These are phyloP conservation scores for Yponomeuta cagnagella DNA, from an alignment of 2,888 invertebrate genomes.

Conservation along the genomic window DNA sequence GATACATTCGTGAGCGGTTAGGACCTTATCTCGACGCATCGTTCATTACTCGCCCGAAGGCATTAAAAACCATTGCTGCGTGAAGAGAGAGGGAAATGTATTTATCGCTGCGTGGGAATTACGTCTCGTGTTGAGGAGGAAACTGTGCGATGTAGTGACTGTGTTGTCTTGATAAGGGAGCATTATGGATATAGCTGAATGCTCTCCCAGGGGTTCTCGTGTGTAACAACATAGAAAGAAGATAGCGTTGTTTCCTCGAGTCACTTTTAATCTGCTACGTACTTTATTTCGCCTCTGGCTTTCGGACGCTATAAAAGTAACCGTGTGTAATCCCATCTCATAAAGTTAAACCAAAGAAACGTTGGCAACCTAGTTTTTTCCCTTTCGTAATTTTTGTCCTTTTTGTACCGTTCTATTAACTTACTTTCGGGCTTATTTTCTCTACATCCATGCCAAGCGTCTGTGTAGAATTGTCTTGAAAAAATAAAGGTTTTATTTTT, in stretches of 20 bases:
- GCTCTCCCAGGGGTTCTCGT: conserved; percentile 44
- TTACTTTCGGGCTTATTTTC: no score
- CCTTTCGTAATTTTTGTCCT: not conserved
- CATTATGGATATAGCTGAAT: conserved; percentile 52
- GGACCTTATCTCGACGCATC: conserved; percentile 14
- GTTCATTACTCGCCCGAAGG: conserved; percentile 22
- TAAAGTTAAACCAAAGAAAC: conserved; percentile 8
- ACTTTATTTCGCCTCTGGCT: conserved; percentile 38
- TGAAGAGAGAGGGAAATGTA: conserved; percentile 11
- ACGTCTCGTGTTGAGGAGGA: conserved; percentile 17
- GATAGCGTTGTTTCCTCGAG: conserved; percentile 36
- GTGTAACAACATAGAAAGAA: conserved; percentile 42
- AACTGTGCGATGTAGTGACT: conserved; percentile 31
- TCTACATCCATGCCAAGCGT: no score
- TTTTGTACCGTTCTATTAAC: no score
- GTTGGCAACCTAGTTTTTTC: not conserved
- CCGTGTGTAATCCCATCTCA: conserved; percentile 16
- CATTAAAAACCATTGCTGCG: not conserved
- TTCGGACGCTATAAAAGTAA: conserved; percentile 21
- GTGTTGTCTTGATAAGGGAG: conserved; percentile 59
- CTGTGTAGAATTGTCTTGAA: no score
- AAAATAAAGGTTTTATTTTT: no score
- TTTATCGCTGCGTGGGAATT: conserved; percentile 1
- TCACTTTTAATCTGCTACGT: conserved; percentile 50
- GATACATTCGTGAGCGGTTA: not conserved